These are phyloP conservation scores for Falco peregrinus DNA, from an alignment of 2,797 vertebrate genomes.

Conservation along the genomic window DNA sequence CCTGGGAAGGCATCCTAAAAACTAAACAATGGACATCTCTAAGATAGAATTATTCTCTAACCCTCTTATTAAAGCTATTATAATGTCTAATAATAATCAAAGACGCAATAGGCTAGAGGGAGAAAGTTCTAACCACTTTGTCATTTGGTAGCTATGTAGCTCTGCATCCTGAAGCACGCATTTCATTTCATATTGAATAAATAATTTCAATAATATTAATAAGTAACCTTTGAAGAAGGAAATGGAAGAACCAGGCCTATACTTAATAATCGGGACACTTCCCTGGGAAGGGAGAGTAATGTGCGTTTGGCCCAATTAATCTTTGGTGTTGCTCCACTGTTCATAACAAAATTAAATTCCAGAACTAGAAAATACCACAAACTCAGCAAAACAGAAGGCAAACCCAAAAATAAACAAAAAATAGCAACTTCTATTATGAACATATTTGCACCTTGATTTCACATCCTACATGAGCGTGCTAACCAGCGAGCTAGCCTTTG, in stretches of 20 bases:
- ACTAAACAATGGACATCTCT: neutral
- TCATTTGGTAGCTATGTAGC: constrained; percentile 13
- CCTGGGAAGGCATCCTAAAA: neutral
- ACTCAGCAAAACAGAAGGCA: constrained; percentile 2
- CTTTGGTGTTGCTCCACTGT: neutral
- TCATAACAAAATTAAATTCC: constrained; percentile 10
- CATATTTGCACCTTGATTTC: neutral
- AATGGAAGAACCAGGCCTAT: neutral
- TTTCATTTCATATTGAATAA: constrained; percentile 29
- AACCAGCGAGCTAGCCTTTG: neutral
- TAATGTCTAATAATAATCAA: neutral
- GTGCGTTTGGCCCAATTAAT: neutral
- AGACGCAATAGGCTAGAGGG: neutral
- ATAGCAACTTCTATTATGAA: neutral
- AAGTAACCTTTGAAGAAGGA: neutral
- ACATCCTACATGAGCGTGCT: neutral
- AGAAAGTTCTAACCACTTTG: neutral
- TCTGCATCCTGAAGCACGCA: neutral
- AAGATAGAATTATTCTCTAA: neutral
- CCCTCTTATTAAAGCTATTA: neutral
- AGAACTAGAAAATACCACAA: neutral
- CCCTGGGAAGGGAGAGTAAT: constrained; percentile 4
- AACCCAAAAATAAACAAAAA: neutral
- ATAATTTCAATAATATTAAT: constrained; percentile 7
- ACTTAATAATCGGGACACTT: constrained; percentile 23